Evolutionary conservation across 2,113 vertebrate genomes (phyloP).

Genomic region (Pelodiscus sinensis): DNA sequence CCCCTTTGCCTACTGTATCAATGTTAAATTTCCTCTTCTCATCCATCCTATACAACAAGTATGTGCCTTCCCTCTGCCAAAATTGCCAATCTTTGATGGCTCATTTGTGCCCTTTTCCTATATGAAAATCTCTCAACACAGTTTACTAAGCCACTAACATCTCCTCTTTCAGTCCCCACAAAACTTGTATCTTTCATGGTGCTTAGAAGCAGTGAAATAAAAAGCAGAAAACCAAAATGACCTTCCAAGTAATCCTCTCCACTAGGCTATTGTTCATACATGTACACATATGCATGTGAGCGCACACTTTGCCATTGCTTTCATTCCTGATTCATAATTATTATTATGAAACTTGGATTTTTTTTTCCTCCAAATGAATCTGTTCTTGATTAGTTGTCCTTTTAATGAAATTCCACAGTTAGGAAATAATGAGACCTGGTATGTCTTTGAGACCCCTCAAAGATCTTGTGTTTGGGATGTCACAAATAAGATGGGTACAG

Average conservation of each 20-base stretch:
- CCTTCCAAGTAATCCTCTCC: not conserved
- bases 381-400: not conserved
- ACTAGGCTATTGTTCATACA: not conserved
- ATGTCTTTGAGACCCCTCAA: conserved; percentile 9
- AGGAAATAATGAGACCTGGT: not conserved
- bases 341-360: not conserved
- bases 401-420: not conserved
- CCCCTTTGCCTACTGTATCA: not conserved
- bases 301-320: not conserved
- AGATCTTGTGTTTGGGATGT: not conserved
- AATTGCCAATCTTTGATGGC: conserved; percentile 22
- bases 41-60: not conserved
- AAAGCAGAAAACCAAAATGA: conserved; percentile 22
- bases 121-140: not conserved
- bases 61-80: conserved; percentile 19
- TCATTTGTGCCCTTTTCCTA: not conserved
- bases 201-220: not conserved
- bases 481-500: not conserved
- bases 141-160: not conserved
- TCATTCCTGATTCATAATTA: not conserved
- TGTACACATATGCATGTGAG: not conserved
- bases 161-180: conserved; percentile 1
- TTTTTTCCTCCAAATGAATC: not conserved
- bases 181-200: not conserved
- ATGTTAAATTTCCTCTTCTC: conserved; percentile 58